Evolutionary conservation across 1,140 invertebrate genomes (phyloP).

Genomic region (Andricus grossulariae): DNA sequence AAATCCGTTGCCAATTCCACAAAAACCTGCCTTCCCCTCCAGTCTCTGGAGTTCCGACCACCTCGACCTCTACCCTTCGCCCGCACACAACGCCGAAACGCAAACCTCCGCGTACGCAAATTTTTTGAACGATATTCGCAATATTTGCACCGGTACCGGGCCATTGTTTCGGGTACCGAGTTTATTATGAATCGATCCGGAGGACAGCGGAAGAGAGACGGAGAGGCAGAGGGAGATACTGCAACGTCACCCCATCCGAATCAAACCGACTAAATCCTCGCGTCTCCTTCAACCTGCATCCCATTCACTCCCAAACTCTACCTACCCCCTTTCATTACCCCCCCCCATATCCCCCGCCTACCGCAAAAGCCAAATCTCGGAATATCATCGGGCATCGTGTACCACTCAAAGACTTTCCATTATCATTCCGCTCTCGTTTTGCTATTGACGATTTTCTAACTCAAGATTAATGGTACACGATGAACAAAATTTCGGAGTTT

Average conservation of each 20-base stretch:
- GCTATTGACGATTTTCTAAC: not conserved
- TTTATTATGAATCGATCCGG: slow-evolving; percentile 72
- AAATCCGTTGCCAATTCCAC: slow-evolving; percentile 49
- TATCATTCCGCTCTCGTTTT: not conserved
- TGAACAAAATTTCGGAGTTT: slow-evolving; percentile 45
- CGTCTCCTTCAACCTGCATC: slow-evolving; percentile 57
- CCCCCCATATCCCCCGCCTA: slow-evolving; percentile 57
- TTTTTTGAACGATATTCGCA: slow-evolving; percentile 69
- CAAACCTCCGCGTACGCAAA: slow-evolving; percentile 69
- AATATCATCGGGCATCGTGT: slow-evolving; percentile 51
- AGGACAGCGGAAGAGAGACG: slow-evolving; percentile 63
- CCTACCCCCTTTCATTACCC: slow-evolving; percentile 42
- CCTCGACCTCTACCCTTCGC: slow-evolving; percentile 35
- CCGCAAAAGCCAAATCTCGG: slow-evolving; percentile 58
- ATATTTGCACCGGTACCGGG: slow-evolving; percentile 68
- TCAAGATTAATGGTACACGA: not conserved
- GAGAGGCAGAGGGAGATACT: slow-evolving; percentile 68
- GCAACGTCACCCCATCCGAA: slow-evolving; percentile 70
- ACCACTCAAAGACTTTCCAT: slow-evolving; percentile 40
- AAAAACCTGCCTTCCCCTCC: slow-evolving; percentile 34
- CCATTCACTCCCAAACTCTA: slow-evolving; percentile 49
- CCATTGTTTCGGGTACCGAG: slow-evolving; percentile 70
- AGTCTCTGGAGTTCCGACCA: slow-evolving; percentile 11
- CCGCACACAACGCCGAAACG: slow-evolving; percentile 57
- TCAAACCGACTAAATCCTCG: slow-evolving; percentile 64